These are phyloP conservation scores for Chaenocephalus aceratus DNA, from an alignment of 2,113 vertebrate genomes.

Conservation along the genomic window DNA sequence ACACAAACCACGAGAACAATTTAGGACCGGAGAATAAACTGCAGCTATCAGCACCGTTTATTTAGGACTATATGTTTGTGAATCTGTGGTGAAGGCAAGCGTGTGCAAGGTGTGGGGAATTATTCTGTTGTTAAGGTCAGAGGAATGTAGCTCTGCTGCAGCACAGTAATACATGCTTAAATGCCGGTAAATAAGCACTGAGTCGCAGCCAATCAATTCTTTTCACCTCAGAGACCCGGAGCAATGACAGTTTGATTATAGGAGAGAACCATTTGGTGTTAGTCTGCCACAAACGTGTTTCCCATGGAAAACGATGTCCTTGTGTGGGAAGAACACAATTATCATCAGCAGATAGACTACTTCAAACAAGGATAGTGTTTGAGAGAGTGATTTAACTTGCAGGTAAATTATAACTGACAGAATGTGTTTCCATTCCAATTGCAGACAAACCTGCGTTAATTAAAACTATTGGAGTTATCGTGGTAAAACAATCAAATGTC, in stretches of 20 bases:
- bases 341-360: background rate
- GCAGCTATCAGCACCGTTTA: conserved; percentile 46
- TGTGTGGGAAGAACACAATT: conserved; percentile 1
- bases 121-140: conserved; percentile 35
- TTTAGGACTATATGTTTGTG: conserved; percentile 47
- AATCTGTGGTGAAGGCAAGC: conserved; percentile 42
- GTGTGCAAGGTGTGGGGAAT: conserved; percentile 4
- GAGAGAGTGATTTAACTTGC: conserved; percentile 1
- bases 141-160: conserved; percentile 12
- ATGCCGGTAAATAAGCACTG: conserved; percentile 20
- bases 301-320: conserved; percentile 2
- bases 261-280: conserved; percentile 25
- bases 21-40: conserved; percentile 45
- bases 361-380: background rate
- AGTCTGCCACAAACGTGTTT: conserved; percentile 15
- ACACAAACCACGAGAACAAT: conserved; percentile 41
- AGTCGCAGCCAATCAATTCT: conserved; percentile 42
- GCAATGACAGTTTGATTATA: conserved; percentile 20
- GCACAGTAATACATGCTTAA: conserved; percentile 39
- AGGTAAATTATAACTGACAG: background rate
- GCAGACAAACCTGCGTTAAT: background rate
- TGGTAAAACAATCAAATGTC: no score
- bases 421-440: background rate
- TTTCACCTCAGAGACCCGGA: conserved; percentile 18
- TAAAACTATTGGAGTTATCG: background rate